phyloP scores from a whole-genome alignment of 2,797 vertebrate genomes.

The Scolopax rusticola region DNA sequence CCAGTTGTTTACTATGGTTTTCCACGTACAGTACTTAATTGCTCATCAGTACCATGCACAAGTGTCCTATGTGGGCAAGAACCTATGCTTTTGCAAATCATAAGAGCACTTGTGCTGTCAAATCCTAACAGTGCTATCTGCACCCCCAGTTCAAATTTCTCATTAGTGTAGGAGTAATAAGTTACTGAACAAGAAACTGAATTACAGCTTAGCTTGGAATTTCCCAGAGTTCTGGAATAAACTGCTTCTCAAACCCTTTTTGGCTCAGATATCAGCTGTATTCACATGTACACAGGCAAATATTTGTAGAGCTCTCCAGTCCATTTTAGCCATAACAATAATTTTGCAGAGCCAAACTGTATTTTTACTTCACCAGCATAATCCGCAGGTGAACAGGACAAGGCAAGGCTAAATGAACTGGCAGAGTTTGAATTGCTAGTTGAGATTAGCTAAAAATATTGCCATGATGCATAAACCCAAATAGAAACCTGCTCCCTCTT shows the following conservation, averaged over 20 bases:
- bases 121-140: not conserved
- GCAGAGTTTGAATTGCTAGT: not conserved
- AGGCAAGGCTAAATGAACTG: constrained; percentile 29
- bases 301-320: not conserved
- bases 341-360: not conserved
- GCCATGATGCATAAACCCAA: constrained; percentile 62
- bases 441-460: constrained; percentile 67
- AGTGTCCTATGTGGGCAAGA: accelerated
- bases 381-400: not conserved
- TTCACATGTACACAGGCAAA: not conserved
- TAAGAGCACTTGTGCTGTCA: not conserved
- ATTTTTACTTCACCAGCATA: not conserved
- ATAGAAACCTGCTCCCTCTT: constrained; percentile 50
- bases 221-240: not conserved
- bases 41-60: accelerated
- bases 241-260: not conserved
- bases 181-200: not conserved
- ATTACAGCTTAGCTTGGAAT: not conserved
- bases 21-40: not conserved
- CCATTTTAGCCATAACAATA: not conserved
- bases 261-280: not conserved
- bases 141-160: not conserved
- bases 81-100: not conserved
- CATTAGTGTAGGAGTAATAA: not conserved
- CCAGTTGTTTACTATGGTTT: not conserved